Evolutionary conservation across 2,888 invertebrate species (phyloP).

Genomic region (Lochmaea crataegi): DNA sequence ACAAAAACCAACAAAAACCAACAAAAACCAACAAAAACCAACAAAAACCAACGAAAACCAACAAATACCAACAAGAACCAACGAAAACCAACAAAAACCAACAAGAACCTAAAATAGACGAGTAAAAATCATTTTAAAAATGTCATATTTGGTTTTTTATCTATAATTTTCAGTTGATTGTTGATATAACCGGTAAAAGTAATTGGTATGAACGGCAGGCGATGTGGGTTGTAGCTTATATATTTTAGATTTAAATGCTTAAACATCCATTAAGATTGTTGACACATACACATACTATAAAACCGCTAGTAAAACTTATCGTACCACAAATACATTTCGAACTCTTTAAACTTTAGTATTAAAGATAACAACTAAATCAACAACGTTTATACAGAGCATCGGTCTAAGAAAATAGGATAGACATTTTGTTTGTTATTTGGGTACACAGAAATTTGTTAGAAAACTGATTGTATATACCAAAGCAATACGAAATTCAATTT

Average conservation of each 20-base stretch:
- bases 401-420: neutral
- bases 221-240: neutral
- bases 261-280: neutral
- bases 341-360: neutral
- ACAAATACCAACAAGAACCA: too few species aligned
- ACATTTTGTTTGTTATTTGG: conserved; percentile 1
- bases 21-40: too few species aligned
- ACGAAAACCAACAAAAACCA: too few species aligned
- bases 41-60: too few species aligned
- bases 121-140: too few species aligned
- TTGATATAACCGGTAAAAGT: neutral
- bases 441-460: conserved; percentile 1
- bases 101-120: too few species aligned
- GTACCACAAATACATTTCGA: conserved; percentile 10
- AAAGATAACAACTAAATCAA: conserved; percentile 9
- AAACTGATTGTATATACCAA: neutral
- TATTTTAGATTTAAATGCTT: conserved; percentile 4
- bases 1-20: too few species aligned
- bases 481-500: neutral
- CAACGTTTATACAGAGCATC: neutral
- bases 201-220: neutral
- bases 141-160: too few species aligned
- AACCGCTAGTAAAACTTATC: neutral
- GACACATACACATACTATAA: neutral
- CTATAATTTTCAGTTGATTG: too few species aligned